phyloP scores from a whole-genome alignment of 2,113 vertebrate genomes.

The Nothoprocta pentlandii region DNA sequence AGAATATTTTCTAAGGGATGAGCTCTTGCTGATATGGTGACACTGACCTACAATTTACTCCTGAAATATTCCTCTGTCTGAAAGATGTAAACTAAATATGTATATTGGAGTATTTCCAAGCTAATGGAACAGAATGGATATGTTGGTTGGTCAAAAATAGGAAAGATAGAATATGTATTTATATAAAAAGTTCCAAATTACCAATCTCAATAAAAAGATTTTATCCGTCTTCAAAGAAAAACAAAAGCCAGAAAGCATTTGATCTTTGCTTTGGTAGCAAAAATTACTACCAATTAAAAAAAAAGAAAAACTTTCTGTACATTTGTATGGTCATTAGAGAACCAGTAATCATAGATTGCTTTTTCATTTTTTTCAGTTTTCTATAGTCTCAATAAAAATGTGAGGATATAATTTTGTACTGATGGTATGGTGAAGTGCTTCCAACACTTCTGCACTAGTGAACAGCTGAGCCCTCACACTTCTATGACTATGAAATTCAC shows the following conservation, averaged over 20 bases:
- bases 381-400: neutral
- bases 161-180: neutral
- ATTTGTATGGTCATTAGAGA: neutral
- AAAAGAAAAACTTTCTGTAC: neutral
- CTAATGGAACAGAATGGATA: neutral
- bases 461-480: neutral
- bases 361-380: neutral
- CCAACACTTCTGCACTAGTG: neutral
- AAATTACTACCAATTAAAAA: neutral
- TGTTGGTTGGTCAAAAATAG: neutral
- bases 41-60: neutral
- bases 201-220: neutral
- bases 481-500: neutral
- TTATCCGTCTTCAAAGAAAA: neutral
- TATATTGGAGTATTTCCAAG: neutral
- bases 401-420: neutral
- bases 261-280: neutral
- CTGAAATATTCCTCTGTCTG: neutral
- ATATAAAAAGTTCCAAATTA: neutral
- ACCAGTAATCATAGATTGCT: neutral
- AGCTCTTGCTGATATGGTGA: neutral
- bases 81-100: neutral
- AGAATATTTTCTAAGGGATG: neutral
- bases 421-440: neutral
- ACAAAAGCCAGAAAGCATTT: neutral